Percentiles rank a stretch among this genome's conserved stretches.
Conservation (phyloP, 2,797 vertebrate genomes). For the Enteromius argenteus region DNA sequence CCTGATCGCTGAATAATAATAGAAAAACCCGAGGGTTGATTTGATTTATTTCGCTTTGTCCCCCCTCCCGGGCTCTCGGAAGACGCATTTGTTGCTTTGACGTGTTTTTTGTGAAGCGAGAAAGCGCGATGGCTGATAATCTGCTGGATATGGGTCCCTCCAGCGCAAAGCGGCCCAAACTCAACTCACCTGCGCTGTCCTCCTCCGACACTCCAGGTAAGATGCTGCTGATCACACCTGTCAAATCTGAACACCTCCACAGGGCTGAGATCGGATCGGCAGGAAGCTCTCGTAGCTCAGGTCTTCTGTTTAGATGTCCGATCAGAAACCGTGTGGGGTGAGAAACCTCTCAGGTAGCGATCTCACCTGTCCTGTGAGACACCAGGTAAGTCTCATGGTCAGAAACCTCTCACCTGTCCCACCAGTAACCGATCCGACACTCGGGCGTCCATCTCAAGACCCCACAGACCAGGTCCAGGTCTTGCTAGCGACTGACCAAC, state of each 20-base stretch:
- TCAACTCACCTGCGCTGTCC: slow-evolving; percentile 93
- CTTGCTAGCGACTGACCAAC: background rate
- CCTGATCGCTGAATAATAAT: slow-evolving; percentile 50
- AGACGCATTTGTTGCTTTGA: slow-evolving; percentile 25
- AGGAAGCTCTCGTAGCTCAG: no score
- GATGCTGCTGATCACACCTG: slow-evolving; percentile 56
- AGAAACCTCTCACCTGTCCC: background rate
- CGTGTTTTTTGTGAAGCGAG: slow-evolving; percentile 38
- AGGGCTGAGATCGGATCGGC: background rate
- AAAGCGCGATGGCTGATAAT: slow-evolving; percentile 90
- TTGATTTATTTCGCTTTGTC: slow-evolving; percentile 55
- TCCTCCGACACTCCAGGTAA: slow-evolving; percentile 94
- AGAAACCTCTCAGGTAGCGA: background rate
- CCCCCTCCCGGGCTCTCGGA: slow-evolving; percentile 17
- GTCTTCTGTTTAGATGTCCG: background rate
- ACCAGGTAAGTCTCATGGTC: background rate
- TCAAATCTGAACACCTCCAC: background rate
- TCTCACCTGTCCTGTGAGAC: slow-evolving; percentile 9
- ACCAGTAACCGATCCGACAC: background rate
- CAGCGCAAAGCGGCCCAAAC: slow-evolving; percentile 93
- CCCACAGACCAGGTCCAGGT: background rate
- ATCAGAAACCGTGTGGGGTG: background rate
- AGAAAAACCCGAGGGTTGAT: slow-evolving; percentile 41
- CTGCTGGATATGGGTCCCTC: slow-evolving; percentile 95
- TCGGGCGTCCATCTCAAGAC: background rate